phyloP scores from a whole-genome alignment of 2,113 vertebrate genomes.

The Pachyramphus minor region DNA sequence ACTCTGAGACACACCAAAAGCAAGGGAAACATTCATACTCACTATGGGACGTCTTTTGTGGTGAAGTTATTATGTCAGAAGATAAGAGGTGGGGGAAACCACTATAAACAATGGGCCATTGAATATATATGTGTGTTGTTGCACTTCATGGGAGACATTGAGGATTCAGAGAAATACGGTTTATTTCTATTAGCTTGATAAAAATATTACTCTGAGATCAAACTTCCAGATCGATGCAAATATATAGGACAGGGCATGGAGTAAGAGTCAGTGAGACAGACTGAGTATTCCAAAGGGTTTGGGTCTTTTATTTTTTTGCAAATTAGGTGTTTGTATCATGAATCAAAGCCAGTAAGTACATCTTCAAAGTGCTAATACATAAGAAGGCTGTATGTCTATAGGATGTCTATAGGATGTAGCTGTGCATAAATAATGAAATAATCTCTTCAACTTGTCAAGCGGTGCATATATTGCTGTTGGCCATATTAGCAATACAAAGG shows the following conservation, averaged over 20 bases:
- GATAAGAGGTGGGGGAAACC: neutral
- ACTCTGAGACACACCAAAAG: neutral
- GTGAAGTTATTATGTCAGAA: neutral
- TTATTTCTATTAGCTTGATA: neutral
- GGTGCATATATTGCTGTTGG: neutral
- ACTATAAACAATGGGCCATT: neutral
- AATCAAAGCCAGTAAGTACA: neutral
- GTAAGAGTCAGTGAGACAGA: neutral
- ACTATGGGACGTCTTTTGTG: neutral
- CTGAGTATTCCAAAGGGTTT: neutral
- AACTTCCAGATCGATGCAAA: neutral
- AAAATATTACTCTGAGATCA: neutral
- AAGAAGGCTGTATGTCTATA: neutral
- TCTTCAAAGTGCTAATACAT: neutral
- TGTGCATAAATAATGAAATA: neutral
- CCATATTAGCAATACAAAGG: neutral
- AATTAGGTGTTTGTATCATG: neutral
- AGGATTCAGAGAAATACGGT: neutral
- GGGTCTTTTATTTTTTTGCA: neutral
- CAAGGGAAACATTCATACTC: neutral
- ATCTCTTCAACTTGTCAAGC: neutral
- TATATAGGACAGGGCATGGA: neutral
- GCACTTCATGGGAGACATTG: neutral
- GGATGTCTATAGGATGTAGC: neutral
- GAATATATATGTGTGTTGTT: neutral